These are phyloP conservation scores for Irena cyanogastra DNA, from an alignment of 2,113 vertebrate species.

Conservation along the genomic window DNA sequence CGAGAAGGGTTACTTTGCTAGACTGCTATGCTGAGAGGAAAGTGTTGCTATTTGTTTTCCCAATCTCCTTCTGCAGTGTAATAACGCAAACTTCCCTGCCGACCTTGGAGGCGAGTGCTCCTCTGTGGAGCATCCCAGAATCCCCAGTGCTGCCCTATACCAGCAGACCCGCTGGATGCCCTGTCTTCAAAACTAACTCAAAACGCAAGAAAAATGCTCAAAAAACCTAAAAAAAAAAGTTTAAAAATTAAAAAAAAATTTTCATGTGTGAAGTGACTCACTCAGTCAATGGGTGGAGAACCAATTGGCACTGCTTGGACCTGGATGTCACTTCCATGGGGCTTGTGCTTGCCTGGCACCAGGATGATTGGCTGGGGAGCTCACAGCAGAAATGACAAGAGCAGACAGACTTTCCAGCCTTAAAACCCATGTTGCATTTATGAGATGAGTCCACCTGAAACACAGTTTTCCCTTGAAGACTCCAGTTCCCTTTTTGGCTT, in stretches of 20 bases:
- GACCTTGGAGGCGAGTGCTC: background rate
- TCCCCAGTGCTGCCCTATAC: rapidly evolving
- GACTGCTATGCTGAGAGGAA: background rate
- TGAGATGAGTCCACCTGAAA: constrained; percentile 44
- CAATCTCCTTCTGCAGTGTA: background rate
- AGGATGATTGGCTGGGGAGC: background rate
- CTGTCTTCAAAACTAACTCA: background rate
- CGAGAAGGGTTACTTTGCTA: background rate
- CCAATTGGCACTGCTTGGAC: too few relatives aligned
- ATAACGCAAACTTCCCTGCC: background rate
- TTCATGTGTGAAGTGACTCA: background rate
- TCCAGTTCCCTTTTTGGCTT: constrained; percentile 7
- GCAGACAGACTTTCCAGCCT: constrained; percentile 54
- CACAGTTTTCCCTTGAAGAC: constrained; percentile 69
- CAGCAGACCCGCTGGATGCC: rapidly evolving
- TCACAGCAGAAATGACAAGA: constrained; percentile 63
- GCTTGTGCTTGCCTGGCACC: background rate
- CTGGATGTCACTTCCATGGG: background rate
- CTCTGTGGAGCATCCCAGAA: background rate
- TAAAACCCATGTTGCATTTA: background rate
- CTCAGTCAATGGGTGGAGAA: background rate
- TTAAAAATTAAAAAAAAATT: background rate
- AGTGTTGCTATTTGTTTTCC: background rate
- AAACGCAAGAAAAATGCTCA: background rate
- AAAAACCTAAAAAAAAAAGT: background rate